Evolutionary conservation across 92 coral and sea anemone genomes (phyloP).

Genomic region (Virgularia gustaviana): DNA sequence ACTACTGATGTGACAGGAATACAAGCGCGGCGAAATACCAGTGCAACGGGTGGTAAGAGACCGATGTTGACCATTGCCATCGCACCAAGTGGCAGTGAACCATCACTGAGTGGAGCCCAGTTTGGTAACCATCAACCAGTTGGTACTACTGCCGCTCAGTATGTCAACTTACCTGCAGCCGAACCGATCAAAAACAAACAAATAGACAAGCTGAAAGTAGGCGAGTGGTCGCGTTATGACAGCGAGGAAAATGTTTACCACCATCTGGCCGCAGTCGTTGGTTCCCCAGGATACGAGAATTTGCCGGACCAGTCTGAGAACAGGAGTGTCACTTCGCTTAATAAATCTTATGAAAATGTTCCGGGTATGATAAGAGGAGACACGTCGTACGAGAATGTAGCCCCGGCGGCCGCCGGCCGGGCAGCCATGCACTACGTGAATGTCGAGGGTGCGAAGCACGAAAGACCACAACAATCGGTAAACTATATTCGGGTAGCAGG

Average conservation of each 20-base stretch:
- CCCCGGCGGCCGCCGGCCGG: slow-evolving; percentile 48
- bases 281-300: slow-evolving; percentile 30
- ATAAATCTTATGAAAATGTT: slow-evolving; percentile 22
- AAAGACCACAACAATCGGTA: slow-evolving; percentile 42
- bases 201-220: slow-evolving; percentile 15
- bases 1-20: background rate
- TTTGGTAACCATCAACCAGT: too few relatives aligned
- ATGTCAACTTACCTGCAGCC: slow-evolving; percentile 17
- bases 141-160: too few relatives aligned
- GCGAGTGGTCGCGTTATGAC: slow-evolving; percentile 34
- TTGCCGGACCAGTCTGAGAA: slow-evolving; percentile 2
- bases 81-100: slow-evolving; percentile 34
- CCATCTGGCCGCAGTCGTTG: slow-evolving; percentile 21
- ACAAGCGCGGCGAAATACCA: slow-evolving; percentile 27
- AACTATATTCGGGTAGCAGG: slow-evolving; percentile 32
- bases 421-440: slow-evolving; percentile 74
- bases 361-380: slow-evolving; percentile 35
- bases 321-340: background rate
- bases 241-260: slow-evolving; percentile 39
- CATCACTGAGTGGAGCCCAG: slow-evolving; percentile 26
- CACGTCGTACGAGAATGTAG: slow-evolving; percentile 72
- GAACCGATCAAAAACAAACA: slow-evolving; percentile 4
- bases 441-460: slow-evolving; percentile 58
- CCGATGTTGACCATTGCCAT: slow-evolving; percentile 34
- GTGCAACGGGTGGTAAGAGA: slow-evolving; percentile 1